Evolutionary conservation across 2,113 vertebrate species (phyloP).

Genomic region (Pycnonotus jocosus): DNA sequence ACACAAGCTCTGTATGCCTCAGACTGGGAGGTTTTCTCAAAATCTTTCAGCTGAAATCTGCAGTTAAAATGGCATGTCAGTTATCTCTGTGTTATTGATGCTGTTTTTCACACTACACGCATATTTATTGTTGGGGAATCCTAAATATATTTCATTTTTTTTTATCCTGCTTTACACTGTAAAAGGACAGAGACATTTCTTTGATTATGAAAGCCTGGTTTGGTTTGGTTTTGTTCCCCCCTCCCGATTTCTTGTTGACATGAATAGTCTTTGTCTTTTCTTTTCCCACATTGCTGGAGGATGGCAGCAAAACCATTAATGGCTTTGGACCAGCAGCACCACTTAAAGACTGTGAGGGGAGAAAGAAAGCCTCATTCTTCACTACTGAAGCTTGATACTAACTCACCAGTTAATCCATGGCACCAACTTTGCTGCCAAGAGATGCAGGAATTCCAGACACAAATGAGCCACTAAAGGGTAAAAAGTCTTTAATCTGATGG

Average conservation of each 20-base stretch:
- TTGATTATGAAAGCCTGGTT: conserved; percentile 23
- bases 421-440: not conserved
- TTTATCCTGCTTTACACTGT: not conserved
- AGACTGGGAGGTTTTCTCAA: not conserved
- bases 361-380: not conserved
- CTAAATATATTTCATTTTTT: not conserved
- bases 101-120: not conserved
- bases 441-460: not conserved
- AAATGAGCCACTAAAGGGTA: not conserved
- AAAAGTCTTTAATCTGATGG: not conserved
- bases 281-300: conserved; percentile 27
- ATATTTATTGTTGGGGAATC: not conserved
- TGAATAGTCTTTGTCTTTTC: conserved; percentile 51
- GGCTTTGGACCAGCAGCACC: not conserved
- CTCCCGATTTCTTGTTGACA: not conserved
- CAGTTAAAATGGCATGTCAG: not conserved
- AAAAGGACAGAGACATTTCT: not conserved
- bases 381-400: not conserved
- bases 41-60: not conserved
- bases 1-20: not conserved
- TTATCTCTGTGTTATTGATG: not conserved
- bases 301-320: conserved; percentile 31
- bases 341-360: not conserved
- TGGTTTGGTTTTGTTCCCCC: not conserved
- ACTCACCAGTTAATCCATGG: not conserved